These are phyloP conservation scores for Tenthredo distinguenda DNA, from an alignment of 2,888 invertebrate genomes.

Conservation along the genomic window DNA sequence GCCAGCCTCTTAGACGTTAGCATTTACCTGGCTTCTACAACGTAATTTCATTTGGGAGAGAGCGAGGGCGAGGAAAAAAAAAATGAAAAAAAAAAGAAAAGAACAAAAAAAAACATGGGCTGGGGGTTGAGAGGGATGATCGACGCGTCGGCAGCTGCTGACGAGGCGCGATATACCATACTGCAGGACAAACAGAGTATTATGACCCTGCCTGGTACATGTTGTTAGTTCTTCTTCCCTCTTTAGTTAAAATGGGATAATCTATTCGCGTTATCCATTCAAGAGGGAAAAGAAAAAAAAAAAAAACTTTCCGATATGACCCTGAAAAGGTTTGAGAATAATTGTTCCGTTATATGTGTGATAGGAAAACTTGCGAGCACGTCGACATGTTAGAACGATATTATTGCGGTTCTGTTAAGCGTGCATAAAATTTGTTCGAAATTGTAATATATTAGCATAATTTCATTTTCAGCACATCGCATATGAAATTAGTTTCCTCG, in stretches of 20 bases:
- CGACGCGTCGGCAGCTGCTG: slow-evolving; percentile 2
- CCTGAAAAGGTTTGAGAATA: neutral
- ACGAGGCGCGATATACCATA: slow-evolving; percentile 2
- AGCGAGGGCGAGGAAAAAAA: neutral
- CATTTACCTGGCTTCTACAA: slow-evolving; percentile 21
- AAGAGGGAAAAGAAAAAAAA: neutral
- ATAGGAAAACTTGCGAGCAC: neutral
- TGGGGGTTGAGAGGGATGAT: neutral
- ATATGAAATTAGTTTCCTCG: slow-evolving; percentile 57
- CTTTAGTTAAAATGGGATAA: neutral
- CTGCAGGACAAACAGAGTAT: neutral
- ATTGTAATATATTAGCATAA: slow-evolving; percentile 56
- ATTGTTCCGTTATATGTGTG: neutral
- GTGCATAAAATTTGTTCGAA: neutral
- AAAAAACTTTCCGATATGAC: neutral
- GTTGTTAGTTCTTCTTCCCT: neutral
- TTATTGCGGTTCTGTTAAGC: neutral
- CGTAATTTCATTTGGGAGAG: slow-evolving; percentile 33
- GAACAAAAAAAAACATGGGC: neutral
- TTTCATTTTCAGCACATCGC: slow-evolving; percentile 57
- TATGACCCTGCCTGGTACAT: neutral
- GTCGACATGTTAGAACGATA: neutral
- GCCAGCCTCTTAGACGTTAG: slow-evolving; percentile 6
- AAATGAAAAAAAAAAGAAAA: neutral
- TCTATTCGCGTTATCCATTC: neutral